Percentiles rank a stretch among this genome's conserved stretches.
These are phyloP conservation scores for Eupeodes latifasciatus DNA, from an alignment of 2,888 invertebrate species.

Conservation along the genomic window DNA sequence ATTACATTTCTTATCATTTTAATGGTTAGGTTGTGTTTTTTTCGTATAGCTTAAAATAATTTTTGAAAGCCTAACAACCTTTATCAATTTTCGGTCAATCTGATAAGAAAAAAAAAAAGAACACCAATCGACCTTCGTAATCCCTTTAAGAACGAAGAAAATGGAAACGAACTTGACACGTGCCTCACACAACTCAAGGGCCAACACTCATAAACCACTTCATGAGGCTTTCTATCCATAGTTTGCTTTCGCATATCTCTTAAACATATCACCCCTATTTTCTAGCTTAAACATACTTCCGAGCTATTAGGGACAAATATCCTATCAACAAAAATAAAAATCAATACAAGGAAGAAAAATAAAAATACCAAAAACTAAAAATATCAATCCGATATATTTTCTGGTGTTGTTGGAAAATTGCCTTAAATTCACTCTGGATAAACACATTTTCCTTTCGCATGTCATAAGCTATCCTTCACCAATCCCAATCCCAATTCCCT, in stretches of 20 bases:
- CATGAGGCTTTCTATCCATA: neutral
- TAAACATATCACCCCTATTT: conserved; percentile 15
- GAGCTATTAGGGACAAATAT: conserved; percentile 41
- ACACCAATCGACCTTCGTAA: conserved; percentile 13
- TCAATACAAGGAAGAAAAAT: neutral
- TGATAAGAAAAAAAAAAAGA: neutral
- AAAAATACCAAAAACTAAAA: neutral
- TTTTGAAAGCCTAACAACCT: neutral
- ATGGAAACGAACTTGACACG: conserved; percentile 12
- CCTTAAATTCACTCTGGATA: conserved; percentile 34
- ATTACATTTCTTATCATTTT: no score
- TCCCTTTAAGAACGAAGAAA: neutral
- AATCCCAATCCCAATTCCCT: neutral
- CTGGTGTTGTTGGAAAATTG: neutral
- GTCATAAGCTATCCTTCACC: conserved; percentile 55
- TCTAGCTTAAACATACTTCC: conserved; percentile 12
- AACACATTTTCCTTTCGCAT: conserved; percentile 51
- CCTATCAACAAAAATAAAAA: conserved; percentile 27
- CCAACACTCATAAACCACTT: conserved; percentile 20
- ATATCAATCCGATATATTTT: conserved; percentile 45
- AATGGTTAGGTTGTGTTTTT: no score
- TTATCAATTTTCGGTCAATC: conserved; percentile 11
- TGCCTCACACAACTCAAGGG: neutral
- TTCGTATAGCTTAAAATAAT: neutral
- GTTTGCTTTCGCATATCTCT: neutral